Evolutionary conservation across 23 tunicate genomes (phyloP), one percentile per base, ranked within the genome.

Genomic region (Botrylloides violaceus): DNA sequence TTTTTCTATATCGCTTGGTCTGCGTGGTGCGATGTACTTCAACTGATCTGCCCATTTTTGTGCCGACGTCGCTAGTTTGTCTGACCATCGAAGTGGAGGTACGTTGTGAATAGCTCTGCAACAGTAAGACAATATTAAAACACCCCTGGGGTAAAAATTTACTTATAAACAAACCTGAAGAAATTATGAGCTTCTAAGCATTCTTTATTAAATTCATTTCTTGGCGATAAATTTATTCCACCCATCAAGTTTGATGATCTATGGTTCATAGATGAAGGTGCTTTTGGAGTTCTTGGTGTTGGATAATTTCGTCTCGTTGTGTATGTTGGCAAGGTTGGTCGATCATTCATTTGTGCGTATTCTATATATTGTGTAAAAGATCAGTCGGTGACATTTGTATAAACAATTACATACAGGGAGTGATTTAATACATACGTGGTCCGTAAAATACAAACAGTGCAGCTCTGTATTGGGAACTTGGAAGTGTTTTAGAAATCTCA

Each of bases 1-100:
- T 29, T 61, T 1, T 33, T 37, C 53, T 1, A 70, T 43, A 20
- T 18, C n/a, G 58, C 58, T 77, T 18, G 98, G 98, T 27, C 77
- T 71, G 2, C 32, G 55, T 34, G 94, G 89, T 26, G 98, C 94
- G 6, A 66, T 55, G 1, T 29, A 32, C 4, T 65, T 76, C 58
- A 94, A 50, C 33, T 72, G 65, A 2, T 83, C 64, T 4, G 98
- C 95, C 98, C 98, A 94, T 33, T 55, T 56, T 78, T 81, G 66
- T 25, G 94, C 72, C 35, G 94, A 77, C 24, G 22, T 33, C 3
- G 73, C 79, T 24, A 94, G 71, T 19, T 35, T 49, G 35, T 77
- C 23, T 36, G 92, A 82, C 95, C 93, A 86, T 53, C 50, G 37
- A 7, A 94, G 48, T 1, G 85, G 64, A 15, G 93, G 88, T 2